Base-by-base conservation (phyloP, 2,888 invertebrate species). In the Callyntrura guangdongensis region DNA sequence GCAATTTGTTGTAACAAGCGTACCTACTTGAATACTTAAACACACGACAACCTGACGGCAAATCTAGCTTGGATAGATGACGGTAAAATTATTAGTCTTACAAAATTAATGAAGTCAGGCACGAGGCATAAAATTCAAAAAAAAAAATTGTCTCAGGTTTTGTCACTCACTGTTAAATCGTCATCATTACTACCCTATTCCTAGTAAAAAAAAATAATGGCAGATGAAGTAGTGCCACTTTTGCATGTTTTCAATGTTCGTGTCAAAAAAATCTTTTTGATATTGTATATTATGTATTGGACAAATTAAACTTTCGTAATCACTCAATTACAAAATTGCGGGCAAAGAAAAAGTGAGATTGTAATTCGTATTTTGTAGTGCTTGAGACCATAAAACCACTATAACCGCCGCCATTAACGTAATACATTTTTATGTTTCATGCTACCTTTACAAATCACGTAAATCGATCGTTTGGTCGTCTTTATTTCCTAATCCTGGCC, bases 291-390 rank as follows among this genome's bases (percentile, higher is more conserved):
- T 2, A 36, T 2, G 53, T 53, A 53, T 36, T 36, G 36, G 36
- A 9, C 1, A 5, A 53, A 53, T 36, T 2, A 69, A 69, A 36
- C n/a, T 69, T n/a, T 47, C 72, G 47, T 72, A 72, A 72, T 72
- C n/a, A 17, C 20, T 72, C 72, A 72, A 72, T 72, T 72, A 72
- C 72, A 72, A 47, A 72, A 72, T 72, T 47, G 47, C 72, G 72
- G 72, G 72, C 6, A 20, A 8, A 14, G 67, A 17, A 72, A 72
- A 72, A 72, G 72, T 72, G 72, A 72, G 72, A 72, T n/a, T 47
- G 8, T 17, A 59, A 59, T 1, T 17, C 36, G 6, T 36, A 36
- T 6, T 36, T 36, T 36, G 36, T 36, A 6, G 36, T 36, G 36
- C 36, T 36, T 36, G 36, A 36, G 36, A 36, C 36, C 36, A 36